phyloP scores from a whole-genome alignment of 2,888 invertebrate genomes.

The Drosophila kuntzei region DNA sequence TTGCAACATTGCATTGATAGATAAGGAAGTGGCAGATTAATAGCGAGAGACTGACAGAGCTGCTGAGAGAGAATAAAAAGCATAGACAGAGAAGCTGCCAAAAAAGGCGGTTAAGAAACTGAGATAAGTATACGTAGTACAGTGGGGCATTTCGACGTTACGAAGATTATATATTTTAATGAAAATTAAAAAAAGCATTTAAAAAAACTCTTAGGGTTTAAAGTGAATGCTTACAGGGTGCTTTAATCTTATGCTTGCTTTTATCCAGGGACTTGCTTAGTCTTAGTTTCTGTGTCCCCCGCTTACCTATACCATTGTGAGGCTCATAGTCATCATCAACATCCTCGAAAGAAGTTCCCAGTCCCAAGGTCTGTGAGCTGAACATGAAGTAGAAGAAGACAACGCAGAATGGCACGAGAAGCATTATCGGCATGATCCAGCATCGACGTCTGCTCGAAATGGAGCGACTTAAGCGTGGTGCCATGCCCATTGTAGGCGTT shows the following conservation, averaged over 20 bases:
- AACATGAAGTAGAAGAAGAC: constrained; percentile 55
- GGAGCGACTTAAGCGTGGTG: constrained; percentile 21
- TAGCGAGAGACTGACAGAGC: neutral
- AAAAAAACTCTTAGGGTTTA: neutral
- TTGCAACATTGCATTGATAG: constrained; percentile 26
- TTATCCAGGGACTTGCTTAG: neutral
- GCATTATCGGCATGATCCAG: constrained; percentile 32
- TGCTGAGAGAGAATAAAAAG: neutral
- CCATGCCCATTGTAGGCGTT: constrained; percentile 19
- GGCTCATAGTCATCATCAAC: constrained; percentile 35
- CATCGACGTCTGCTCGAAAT: constrained; percentile 43
- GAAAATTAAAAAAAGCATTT: neutral
- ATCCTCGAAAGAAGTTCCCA: constrained; percentile 32
- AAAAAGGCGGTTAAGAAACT: neutral
- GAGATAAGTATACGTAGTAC: neutral
- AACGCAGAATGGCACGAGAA: constrained; percentile 23
- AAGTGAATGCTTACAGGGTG: neutral
- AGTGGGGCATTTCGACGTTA: neutral
- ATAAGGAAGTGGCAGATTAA: neutral
- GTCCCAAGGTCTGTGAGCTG: constrained; percentile 42
- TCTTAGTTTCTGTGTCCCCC: neutral
- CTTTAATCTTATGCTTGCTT: neutral
- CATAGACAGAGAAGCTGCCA: neutral
- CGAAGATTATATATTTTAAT: neutral
- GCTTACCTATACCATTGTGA: constrained; percentile 61